Conservation (phyloP, 1,140 invertebrate species). For the Drosophila sturtevanti region DNA sequence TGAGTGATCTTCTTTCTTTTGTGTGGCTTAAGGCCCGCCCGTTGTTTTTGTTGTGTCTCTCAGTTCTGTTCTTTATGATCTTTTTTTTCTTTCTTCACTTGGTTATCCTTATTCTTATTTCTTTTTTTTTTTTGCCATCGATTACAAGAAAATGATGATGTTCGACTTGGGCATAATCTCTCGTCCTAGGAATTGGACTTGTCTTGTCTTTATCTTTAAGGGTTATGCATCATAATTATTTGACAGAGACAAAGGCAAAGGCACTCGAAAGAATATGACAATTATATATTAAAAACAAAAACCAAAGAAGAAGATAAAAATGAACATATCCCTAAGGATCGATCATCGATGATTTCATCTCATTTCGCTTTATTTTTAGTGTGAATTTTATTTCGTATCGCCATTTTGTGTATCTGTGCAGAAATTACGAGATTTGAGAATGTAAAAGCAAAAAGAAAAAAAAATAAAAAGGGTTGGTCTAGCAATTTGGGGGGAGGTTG, state of each 20-base stretch:
- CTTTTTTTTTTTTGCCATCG: slow-evolving; percentile 39
- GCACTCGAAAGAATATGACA: slow-evolving; percentile 36
- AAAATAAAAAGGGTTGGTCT: slow-evolving; percentile 19
- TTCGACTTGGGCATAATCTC: slow-evolving; percentile 59
- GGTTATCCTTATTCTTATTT: slow-evolving; percentile 11
- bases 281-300: slow-evolving; percentile 34
- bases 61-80: background rate
- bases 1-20: slow-evolving; percentile 38
- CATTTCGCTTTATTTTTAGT: slow-evolving; percentile 33
- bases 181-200: slow-evolving; percentile 21
- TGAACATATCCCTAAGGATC: slow-evolving; percentile 30
- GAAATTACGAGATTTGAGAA: slow-evolving; percentile 32
- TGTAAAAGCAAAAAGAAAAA: slow-evolving; percentile 62
- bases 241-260: slow-evolving; percentile 34
- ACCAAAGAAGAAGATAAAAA: background rate
- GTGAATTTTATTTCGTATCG: slow-evolving; percentile 24
- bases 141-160: slow-evolving; percentile 73
- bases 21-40: slow-evolving; percentile 64
- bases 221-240: slow-evolving; percentile 74
- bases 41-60: slow-evolving; percentile 56
- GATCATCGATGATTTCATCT: slow-evolving; percentile 21
- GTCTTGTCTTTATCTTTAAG: slow-evolving; percentile 38
- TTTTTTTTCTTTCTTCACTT: slow-evolving; percentile 25
- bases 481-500: slow-evolving; percentile 32
- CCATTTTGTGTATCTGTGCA: slow-evolving; percentile 53